A percentile compares a stretch with the other conserved stretches of the same genome.
phyloP scores from a whole-genome alignment of 1,140 invertebrate genomes.

The Cyrtorhinus lividipennis region DNA sequence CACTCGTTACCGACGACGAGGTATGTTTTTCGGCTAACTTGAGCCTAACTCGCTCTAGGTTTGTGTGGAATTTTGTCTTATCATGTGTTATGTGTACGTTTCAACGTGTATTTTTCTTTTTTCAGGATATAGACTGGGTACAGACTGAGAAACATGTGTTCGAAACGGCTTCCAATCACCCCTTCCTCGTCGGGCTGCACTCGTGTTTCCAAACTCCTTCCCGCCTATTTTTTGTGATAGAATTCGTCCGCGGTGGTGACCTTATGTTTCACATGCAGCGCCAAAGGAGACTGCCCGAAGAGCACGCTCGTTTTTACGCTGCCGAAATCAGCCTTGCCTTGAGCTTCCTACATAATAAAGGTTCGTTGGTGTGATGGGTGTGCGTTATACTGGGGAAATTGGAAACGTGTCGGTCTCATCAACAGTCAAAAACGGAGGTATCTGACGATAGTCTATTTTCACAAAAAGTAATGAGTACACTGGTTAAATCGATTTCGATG shows the following conservation, averaged over 20 bases:
- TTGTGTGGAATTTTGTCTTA: not conserved
- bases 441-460: too few relatives aligned
- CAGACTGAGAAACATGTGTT: slow-evolving; percentile 99
- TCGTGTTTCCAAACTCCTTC: slow-evolving; percentile 97
- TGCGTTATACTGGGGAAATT: too few relatives aligned
- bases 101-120: slow-evolving; percentile 13
- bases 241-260: slow-evolving; percentile 97
- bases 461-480: too few relatives aligned
- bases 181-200: slow-evolving; percentile 96
- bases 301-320: slow-evolving; percentile 83
- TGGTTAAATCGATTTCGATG: too few relatives aligned
- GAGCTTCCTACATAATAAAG: slow-evolving; percentile 95
- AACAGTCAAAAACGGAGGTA: too few relatives aligned
- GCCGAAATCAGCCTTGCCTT: slow-evolving; percentile 98
- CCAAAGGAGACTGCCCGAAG: slow-evolving; percentile 83
- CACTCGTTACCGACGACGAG: slow-evolving; percentile 95
- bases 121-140: slow-evolving; percentile 94
- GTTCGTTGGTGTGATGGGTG: too few relatives aligned
- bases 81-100: slow-evolving; percentile 24
- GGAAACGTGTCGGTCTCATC: not conserved
- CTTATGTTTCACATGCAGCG: slow-evolving; percentile 99
- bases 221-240: slow-evolving; percentile 97
- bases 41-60: not conserved
- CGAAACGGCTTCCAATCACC: slow-evolving; percentile 99
- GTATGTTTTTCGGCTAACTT: slow-evolving; percentile 27